A percentile compares a stretch with the other conserved stretches of the same genome.
Evolutionary conservation across 2,797 vertebrate species (phyloP).

Genomic region (Delichon dasypus): DNA sequence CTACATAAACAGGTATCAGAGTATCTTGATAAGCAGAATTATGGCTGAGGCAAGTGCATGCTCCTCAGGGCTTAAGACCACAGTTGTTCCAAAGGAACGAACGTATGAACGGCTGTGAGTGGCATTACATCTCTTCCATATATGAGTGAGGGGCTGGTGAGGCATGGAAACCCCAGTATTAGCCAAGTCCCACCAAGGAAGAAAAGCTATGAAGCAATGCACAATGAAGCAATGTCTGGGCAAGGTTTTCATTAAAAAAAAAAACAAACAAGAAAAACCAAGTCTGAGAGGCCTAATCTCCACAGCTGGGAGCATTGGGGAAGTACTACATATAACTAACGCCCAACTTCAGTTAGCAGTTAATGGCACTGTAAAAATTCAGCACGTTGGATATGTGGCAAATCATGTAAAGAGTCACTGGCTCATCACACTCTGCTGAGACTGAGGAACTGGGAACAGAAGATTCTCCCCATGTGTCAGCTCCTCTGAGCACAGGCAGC

Average conservation of each 20-base stretch:
- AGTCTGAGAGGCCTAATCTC: not conserved
- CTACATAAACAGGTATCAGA: not conserved
- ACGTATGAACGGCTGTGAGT: not conserved
- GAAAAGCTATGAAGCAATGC: not conserved
- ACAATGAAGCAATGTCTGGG: not conserved
- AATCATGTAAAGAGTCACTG: not conserved
- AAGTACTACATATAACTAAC: not conserved
- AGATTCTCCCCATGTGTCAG: not conserved
- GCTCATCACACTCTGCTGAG: not conserved
- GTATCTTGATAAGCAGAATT: not conserved
- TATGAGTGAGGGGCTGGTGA: not conserved
- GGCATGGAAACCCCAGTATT: not conserved
- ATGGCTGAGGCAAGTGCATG: not conserved
- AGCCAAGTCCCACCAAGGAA: not conserved
- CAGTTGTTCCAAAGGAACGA: not conserved
- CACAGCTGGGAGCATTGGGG: accelerated
- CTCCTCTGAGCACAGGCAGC: not conserved
- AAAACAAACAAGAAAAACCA: not conserved
- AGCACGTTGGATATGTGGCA: not conserved
- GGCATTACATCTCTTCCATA: not conserved
- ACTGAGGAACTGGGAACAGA: not conserved
- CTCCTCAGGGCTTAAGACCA: not conserved
- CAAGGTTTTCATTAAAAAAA: not conserved
- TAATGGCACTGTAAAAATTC: not conserved
- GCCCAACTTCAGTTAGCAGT: not conserved